Evolutionary conservation across 2,113 vertebrate genomes (phyloP), one percentile per base, ranked within the genome.

Genomic region (Trogon melanurus): DNA sequence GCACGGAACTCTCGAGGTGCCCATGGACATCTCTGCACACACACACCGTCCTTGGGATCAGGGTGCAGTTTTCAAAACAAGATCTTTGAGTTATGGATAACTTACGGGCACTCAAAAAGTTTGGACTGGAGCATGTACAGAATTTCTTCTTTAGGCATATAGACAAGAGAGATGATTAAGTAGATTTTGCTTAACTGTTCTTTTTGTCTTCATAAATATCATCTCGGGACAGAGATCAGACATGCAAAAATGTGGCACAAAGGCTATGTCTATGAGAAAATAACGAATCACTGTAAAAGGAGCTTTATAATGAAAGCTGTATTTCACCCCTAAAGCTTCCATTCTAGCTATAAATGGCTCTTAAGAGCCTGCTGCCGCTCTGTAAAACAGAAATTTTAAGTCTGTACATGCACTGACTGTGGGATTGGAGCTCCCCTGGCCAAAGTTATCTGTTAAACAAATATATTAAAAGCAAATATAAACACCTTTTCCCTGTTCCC

Each of bases 381-480:
- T 38, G 66, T 74, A 86, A 76, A 96, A 79, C 67, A 85, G 57
- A 89, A 93, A 88, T 78, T 94, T 69, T 90, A 93, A 72, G 60
- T 22, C 32, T 91, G 78, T 66, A 76, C 83, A 89, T 45, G 73
- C 57, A 75, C 58, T 85, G 75, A 84, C 27, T 85, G 30, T 90
- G 53, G 69, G 65, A 66, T 32, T 92, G 89, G 84, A 84, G 85
- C 73, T 93, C 38, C 70, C 51, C 45, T 93, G 51, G 62, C 83
- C 66, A 71, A 91, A 91, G 87, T 85, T 97, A 90, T 93, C 95
- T 93, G 62, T 86, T 94, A 96, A 95, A 95, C 82, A 96, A 98
- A 96, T 87, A 93, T 5, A 88, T 94, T 96, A 91, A 90, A 92
- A 93, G 67, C 67, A 91, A 89, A 88, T 91, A 82, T 95, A 97